phyloP scores from a whole-genome alignment of 1,140 invertebrate species.

The Heliothis virescens region DNA sequence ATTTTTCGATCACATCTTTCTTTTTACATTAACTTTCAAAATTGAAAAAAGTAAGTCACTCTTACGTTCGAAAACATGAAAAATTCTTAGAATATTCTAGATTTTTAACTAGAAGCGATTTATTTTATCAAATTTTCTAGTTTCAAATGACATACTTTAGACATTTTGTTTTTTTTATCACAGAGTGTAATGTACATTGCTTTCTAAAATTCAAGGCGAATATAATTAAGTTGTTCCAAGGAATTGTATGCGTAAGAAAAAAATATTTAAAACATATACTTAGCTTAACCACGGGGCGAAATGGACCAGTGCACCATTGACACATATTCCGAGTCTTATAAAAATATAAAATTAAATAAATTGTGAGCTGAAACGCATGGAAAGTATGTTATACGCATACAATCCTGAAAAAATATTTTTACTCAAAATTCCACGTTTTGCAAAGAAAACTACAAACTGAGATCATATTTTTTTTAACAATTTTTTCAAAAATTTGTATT shows the following conservation, averaged over 20 bases:
- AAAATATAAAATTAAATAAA: no score
- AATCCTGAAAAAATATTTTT: not conserved
- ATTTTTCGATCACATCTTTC: no score
- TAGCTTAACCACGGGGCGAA: not conserved
- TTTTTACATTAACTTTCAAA: no score
- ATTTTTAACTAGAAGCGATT: no score
- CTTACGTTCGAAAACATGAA: no score
- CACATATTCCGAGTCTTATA: no score
- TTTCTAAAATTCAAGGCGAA: not conserved
- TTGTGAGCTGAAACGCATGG: not conserved
- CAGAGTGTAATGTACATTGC: conserved; percentile 26
- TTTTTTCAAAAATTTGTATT: conserved; percentile 61
- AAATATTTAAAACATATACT: not conserved
- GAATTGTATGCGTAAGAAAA: conserved; percentile 19
- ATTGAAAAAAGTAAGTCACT: no score
- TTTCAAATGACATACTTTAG: not conserved
- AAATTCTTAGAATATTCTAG: no score
- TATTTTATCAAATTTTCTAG: no score
- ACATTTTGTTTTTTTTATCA: not conserved
- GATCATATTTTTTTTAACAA: conserved; percentile 62
- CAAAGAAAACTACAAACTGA: conserved; percentile 51
- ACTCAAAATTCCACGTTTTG: not conserved
- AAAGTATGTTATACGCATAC: not conserved
- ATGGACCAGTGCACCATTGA: not conserved
- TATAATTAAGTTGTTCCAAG: not conserved